phyloP scores from a whole-genome alignment of 2,113 vertebrate species.

The Melospiza melodia region DNA sequence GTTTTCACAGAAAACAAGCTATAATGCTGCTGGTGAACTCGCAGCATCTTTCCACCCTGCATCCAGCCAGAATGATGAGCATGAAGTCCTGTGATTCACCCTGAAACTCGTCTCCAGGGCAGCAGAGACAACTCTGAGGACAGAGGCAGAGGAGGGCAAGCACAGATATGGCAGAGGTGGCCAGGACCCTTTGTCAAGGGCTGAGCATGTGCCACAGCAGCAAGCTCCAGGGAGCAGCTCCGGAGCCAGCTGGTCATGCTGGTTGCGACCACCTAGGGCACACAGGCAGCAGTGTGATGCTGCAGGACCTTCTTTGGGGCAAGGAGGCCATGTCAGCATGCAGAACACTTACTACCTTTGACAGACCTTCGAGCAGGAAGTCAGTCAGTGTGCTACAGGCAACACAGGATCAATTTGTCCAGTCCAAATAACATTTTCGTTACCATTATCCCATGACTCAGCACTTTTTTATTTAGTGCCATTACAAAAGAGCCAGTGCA shows the following conservation, averaged over 20 bases:
- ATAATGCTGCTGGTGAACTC: neutral
- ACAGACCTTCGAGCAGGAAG: neutral
- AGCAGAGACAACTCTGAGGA: neutral
- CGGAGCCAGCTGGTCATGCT: rapidly evolving
- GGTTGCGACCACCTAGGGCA: rapidly evolving
- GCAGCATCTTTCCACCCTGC: neutral
- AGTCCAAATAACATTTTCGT: neutral
- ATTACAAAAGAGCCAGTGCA: neutral
- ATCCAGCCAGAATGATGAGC: neutral
- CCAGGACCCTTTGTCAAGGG: neutral
- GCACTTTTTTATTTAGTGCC: neutral
- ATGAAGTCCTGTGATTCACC: neutral
- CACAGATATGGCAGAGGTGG: neutral
- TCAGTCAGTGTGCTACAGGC: neutral
- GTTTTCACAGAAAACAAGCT: neutral
- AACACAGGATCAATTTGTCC: neutral
- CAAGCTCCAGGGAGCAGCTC: neutral
- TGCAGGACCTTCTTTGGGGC: neutral
- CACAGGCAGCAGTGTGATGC: neutral
- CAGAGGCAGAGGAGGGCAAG: neutral
- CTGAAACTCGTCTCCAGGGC: neutral
- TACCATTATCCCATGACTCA: neutral
- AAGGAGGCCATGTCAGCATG: neutral
- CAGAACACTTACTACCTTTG: neutral
- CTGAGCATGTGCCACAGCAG: neutral